Percentiles rank a stretch among this genome's conserved stretches.
These are phyloP conservation scores for Ceratina australensis DNA, from an alignment of 1,140 invertebrate genomes.

Conservation along the genomic window DNA sequence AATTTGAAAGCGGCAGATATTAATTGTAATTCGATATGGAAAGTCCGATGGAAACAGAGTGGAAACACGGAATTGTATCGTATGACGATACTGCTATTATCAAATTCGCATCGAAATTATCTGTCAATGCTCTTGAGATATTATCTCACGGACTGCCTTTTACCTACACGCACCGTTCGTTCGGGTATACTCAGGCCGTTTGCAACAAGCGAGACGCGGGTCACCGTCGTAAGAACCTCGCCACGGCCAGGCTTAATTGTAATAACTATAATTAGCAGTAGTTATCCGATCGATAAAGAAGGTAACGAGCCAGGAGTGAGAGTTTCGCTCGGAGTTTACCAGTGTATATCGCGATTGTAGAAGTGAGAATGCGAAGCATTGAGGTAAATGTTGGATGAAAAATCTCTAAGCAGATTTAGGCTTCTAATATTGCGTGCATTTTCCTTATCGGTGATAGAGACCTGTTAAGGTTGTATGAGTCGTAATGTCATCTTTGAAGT, in stretches of 20 bases:
- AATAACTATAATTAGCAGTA: constrained; percentile 53
- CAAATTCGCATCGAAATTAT: constrained; percentile 17
- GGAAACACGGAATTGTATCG: not conserved
- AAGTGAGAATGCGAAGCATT: not conserved
- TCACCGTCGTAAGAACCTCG: constrained; percentile 37
- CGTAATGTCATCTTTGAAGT: no score
- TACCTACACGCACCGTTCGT: constrained; percentile 13
- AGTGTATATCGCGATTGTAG: no score
- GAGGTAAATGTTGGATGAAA: not conserved
- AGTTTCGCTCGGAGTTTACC: not conserved
- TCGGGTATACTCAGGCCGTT: not conserved
- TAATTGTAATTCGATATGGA: not conserved
- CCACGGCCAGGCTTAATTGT: constrained; percentile 42
- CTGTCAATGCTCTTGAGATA: constrained; percentile 31
- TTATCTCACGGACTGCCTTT: constrained; percentile 15
- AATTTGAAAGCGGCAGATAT: not conserved
- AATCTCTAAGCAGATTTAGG: not conserved
- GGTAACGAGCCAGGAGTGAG: not conserved
- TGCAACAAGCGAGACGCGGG: constrained; percentile 7
- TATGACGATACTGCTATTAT: constrained; percentile 15
- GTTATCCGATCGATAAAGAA: constrained; percentile 44
- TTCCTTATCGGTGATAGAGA: no score
- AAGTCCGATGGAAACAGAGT: not conserved
- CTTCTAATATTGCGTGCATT: no score
- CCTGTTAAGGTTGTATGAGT: no score